Percentiles rank a stretch among this genome's conserved stretches.
These are phyloP conservation scores for Melinaea marsaeus DNA, from an alignment of 2,888 invertebrate species.

Conservation along the genomic window DNA sequence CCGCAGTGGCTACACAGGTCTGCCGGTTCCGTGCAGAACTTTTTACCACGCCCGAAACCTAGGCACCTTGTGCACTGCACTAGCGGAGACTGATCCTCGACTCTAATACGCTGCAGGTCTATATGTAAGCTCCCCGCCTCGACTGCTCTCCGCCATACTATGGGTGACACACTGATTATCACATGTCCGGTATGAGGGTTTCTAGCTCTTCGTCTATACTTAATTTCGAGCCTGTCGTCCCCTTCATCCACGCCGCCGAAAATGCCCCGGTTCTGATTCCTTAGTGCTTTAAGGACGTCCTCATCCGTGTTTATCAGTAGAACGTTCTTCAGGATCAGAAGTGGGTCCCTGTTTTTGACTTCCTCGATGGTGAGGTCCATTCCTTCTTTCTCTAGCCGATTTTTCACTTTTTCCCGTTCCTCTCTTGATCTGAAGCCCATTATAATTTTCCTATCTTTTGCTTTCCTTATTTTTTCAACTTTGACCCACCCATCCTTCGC, in stretches of 20 bases:
- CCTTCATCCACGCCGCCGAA: neutral
- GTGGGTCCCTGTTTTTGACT: slow-evolving; percentile 22
- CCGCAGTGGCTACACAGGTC: slow-evolving; percentile 22
- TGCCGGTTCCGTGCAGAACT: slow-evolving; percentile 8
- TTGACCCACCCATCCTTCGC: slow-evolving; percentile 19
- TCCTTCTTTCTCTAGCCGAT: slow-evolving; percentile 7
- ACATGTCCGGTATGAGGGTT: neutral
- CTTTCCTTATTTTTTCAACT: slow-evolving; percentile 19
- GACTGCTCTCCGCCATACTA: neutral
- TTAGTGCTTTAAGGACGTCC: slow-evolving; percentile 20
- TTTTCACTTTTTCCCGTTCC: slow-evolving; percentile 13
- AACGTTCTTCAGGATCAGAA: slow-evolving; percentile 18
- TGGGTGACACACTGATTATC: neutral
- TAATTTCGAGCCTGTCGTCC: neutral
- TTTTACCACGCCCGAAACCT: slow-evolving; percentile 6
- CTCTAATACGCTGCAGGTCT: neutral
- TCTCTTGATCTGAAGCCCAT: slow-evolving; percentile 14
- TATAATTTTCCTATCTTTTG: slow-evolving; percentile 19
- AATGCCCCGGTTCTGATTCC: slow-evolving; percentile 10
- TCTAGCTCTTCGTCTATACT: neutral
- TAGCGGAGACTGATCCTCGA: neutral
- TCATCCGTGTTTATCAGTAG: neutral
- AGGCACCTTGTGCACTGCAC: neutral
- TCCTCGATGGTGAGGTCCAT: slow-evolving; percentile 11
- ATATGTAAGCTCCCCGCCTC: neutral